Conservation (phyloP, 2,888 invertebrate genomes). For the Ochlodes sylvanus region DNA sequence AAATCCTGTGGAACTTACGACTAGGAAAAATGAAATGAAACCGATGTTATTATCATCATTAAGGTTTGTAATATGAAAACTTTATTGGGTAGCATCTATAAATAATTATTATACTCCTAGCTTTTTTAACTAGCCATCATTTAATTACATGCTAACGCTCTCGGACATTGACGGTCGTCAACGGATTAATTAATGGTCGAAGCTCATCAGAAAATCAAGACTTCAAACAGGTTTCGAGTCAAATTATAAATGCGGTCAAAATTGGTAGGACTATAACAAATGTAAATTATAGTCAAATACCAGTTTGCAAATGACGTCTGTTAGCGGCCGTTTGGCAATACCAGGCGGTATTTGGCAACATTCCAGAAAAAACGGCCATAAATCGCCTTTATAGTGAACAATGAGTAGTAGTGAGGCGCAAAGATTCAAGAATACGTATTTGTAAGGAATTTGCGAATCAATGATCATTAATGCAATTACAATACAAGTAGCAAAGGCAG, state of each 20-base stretch:
- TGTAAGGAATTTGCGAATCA: conserved; percentile 10
- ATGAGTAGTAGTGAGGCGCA: conserved; percentile 8
- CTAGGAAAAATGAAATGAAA: too few relatives aligned
- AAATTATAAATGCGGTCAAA: conserved; percentile 1
- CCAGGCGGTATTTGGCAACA: conserved; percentile 19
- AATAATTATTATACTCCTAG: too few relatives aligned
- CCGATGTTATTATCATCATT: too few relatives aligned
- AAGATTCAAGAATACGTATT: conserved; percentile 6
- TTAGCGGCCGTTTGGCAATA: conserved; percentile 14
- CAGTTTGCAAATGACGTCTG: conserved; percentile 27
- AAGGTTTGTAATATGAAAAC: too few relatives aligned
- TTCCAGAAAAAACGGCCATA: conserved; percentile 13
- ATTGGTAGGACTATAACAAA: conserved; percentile 18
- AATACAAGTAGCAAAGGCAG: conserved; percentile 26
- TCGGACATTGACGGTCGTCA: background rate
- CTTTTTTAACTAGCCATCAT: too few relatives aligned
- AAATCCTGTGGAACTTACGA: too few relatives aligned
- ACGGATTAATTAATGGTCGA: too few relatives aligned
- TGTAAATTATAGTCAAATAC: conserved; percentile 34
- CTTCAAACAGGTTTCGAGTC: background rate
- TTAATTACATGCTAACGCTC: too few relatives aligned
- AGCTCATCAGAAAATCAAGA: background rate
- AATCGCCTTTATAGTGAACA: conserved; percentile 1
- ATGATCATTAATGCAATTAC: conserved; percentile 30
- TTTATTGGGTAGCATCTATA: too few relatives aligned